These are phyloP conservation scores for Pteronotus mesoamericanus DNA, from an alignment of 2,797 vertebrate genomes.

Conservation along the genomic window DNA sequence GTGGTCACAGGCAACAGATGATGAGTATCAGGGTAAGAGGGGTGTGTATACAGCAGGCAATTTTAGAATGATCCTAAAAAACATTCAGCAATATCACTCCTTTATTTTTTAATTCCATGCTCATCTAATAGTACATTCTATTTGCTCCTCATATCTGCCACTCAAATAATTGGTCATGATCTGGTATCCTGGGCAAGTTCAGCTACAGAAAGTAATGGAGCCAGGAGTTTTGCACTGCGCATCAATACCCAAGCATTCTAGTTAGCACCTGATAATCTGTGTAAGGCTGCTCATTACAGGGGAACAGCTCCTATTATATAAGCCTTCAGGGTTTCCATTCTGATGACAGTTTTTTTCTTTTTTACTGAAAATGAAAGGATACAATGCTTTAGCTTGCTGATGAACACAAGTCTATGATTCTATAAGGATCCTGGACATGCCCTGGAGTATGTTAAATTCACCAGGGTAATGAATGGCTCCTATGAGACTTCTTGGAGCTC, in stretches of 20 bases:
- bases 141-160: background rate
- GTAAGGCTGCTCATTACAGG: background rate
- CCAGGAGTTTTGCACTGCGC: background rate
- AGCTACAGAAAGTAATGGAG: background rate
- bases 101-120: background rate
- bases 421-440: background rate
- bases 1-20: background rate
- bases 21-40: background rate
- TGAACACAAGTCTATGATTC: background rate
- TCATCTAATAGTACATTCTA: background rate
- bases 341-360: background rate
- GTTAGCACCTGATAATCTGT: background rate
- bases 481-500: background rate
- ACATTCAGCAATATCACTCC: background rate
- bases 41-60: background rate
- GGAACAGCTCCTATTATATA: background rate
- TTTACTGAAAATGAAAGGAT: background rate
- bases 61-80: background rate
- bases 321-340: background rate
- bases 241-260: no score
- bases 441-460: background rate
- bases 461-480: background rate
- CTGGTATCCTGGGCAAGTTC: background rate
- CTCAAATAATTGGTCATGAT: background rate
- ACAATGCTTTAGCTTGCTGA: background rate